Conservation (phyloP, 2,888 invertebrate genomes). For the Hirtodrosophila trivittata region DNA sequence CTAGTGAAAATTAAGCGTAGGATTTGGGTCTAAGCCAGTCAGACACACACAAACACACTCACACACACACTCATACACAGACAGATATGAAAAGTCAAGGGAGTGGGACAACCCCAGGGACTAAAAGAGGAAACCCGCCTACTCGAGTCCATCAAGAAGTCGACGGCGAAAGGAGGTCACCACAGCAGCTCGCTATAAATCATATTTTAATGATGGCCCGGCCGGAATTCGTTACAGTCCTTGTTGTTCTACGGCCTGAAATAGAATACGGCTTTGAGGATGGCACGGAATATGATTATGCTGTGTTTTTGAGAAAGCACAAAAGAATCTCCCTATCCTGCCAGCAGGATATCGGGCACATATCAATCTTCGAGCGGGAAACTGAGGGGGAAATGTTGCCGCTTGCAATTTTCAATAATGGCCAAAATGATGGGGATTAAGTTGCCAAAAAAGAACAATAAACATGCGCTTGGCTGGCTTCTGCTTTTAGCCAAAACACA, state of each 20-base stretch:
- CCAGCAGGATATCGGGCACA: slow-evolving; percentile 49
- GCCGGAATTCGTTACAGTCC: slow-evolving; percentile 53
- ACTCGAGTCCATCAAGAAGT: not conserved
- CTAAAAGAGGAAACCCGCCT: slow-evolving; percentile 12
- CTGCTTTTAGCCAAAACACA: too few species aligned
- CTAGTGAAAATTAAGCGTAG: slow-evolving; percentile 44
- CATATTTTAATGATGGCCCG: slow-evolving; percentile 78
- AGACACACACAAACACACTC: slow-evolving; percentile 16
- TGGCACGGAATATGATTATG: slow-evolving; percentile 54
- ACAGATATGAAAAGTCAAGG: slow-evolving; percentile 61
- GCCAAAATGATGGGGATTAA: slow-evolving; percentile 35
- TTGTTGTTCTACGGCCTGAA: slow-evolving; percentile 32
- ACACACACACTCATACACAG: slow-evolving; percentile 11
- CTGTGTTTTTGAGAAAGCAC: slow-evolving; percentile 34
- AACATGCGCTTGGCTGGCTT: not conserved
- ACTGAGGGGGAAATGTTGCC: slow-evolving; percentile 3
- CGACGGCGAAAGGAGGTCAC: slow-evolving; percentile 35
- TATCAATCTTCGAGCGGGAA: slow-evolving; percentile 59
- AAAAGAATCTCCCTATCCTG: slow-evolving; percentile 18
- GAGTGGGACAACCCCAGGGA: slow-evolving; percentile 26
- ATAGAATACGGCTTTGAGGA: slow-evolving; percentile 56
- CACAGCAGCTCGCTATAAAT: slow-evolving; percentile 59
- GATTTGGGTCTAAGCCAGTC: slow-evolving; percentile 39
- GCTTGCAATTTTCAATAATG: slow-evolving; percentile 41
- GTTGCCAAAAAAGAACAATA: slow-evolving; percentile 22